Conservation (phyloP, 2,888 invertebrate species). For the Deilephila porcellus region DNA sequence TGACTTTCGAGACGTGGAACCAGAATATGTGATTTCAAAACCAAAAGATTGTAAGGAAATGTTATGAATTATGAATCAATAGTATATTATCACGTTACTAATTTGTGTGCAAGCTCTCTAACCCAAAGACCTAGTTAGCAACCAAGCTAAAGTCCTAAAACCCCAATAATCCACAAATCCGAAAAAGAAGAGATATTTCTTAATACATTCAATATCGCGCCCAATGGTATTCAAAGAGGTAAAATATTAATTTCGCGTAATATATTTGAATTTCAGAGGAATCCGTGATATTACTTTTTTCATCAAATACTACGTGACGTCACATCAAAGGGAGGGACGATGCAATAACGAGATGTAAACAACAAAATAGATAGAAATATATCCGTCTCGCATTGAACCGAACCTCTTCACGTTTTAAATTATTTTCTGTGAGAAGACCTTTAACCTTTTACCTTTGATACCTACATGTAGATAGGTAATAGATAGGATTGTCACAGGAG, state of each 20-base stretch:
- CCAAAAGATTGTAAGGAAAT: too few relatives aligned
- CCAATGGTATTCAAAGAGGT: conserved; percentile 44
- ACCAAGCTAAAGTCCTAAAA: not conserved
- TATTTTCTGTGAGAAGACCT: too few relatives aligned
- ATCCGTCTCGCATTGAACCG: conserved; percentile 10
- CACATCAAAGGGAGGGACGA: conserved; percentile 30
- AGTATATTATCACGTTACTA: too few relatives aligned
- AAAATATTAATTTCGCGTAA: conserved; percentile 38
- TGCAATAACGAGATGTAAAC: conserved; percentile 29
- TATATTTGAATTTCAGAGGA: conserved; percentile 18
- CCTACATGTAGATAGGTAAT: too few relatives aligned
- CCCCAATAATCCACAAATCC: not conserved
- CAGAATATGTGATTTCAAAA: too few relatives aligned
- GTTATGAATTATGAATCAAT: too few relatives aligned
- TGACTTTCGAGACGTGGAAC: too few relatives aligned
- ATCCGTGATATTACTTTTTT: conserved; percentile 33
- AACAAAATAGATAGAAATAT: conserved; percentile 10
- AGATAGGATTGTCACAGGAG: too few relatives aligned
- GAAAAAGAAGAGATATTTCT: not conserved
- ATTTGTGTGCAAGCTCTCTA: too few relatives aligned
- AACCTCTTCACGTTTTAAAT: not conserved
- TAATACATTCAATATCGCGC: conserved; percentile 37
- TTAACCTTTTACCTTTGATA: not conserved
- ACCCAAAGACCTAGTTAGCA: too few relatives aligned
- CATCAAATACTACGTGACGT: conserved; percentile 32